Conservation (phyloP, 2,888 invertebrate genomes). For the Branchellion lobata region DNA sequence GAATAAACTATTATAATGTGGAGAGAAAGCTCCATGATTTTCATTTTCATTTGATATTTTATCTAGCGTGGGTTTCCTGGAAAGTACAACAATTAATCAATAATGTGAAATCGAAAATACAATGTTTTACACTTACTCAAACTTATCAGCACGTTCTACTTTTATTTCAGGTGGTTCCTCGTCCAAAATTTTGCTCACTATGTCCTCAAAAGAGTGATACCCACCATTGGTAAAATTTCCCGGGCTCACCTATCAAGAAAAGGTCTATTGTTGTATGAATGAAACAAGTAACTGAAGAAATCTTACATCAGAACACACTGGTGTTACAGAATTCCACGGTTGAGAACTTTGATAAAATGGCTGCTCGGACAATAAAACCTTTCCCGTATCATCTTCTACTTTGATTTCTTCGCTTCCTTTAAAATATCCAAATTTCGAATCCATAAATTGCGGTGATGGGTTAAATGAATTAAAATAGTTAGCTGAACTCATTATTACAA, state of each 20-base stretch:
- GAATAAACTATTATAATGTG: background rate
- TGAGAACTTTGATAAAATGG: conserved; percentile 1
- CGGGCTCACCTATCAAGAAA: conserved; percentile 2
- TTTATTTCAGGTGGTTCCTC: conserved; percentile 37
- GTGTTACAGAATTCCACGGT: background rate
- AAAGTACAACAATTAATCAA: background rate
- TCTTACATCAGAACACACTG: background rate
- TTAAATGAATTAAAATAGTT: background rate
- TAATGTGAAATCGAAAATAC: background rate
- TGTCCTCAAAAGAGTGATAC: conserved; percentile 43
- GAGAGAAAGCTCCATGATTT: conserved; percentile 10
- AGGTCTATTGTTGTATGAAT: too few species aligned
- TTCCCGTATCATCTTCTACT: background rate
- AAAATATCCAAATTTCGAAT: conserved; percentile 10
- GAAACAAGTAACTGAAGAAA: too few species aligned
- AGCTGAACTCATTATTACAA: background rate
- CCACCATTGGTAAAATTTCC: conserved; percentile 5
- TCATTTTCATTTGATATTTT: background rate
- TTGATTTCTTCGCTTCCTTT: background rate
- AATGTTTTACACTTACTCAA: background rate
- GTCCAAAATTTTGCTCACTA: conserved; percentile 47
- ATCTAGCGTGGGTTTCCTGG: conserved; percentile 1
- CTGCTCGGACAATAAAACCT: background rate
- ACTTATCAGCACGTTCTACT: background rate
- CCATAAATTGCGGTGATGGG: background rate